Base-by-base conservation (phyloP, 2,888 invertebrate genomes). In the Azorinus chamasolen region DNA sequence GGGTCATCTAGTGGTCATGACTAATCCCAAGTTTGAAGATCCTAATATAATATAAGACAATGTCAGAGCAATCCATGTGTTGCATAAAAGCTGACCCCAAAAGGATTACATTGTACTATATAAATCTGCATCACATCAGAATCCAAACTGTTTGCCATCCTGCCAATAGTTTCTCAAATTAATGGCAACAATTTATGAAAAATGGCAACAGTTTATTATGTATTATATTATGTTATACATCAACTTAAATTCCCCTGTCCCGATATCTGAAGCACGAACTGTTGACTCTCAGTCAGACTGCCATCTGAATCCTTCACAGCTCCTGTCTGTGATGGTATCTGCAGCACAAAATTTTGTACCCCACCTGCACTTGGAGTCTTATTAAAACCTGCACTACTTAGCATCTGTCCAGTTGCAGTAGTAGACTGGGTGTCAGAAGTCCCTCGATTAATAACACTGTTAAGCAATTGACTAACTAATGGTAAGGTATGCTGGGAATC, bases 401-500 rank as follows among this genome's bases (percentile, higher is more conserved):
- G 10, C 32, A 18, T 14, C 45, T 45, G 45, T 5, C 45, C 5
- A 5, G 45, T 14, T 37, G 50, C 20, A 39, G 62, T 37, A 22
- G 37, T 25, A 54, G 18, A 8, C 3, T 25, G 32, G 18, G 25
- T 41, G 39, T 71, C 71, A 61, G 39, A 37, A 18, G 43, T 27
- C 10, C 27, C 50, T 43, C 55, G 43, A 32, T 70, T 79, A 16
- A 80, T 57, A 0, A 72, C 75, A 65, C 78, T 78, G 27, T 69
- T 78, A n/a, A 81, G 41, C 22, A 81, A 55, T 61, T 75, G 81
- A n/a, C 75, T 71, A 1, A 81, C 78, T 16, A 81, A 24, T 0
- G 81, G 78, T 0, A 78, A 50, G 0, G 81, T 50, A 27, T 81
- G 81, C 65, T 81, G 81, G 10, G 78, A 78, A 27, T 78, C 81